Conservation (phyloP, 53 echinoderm and acorn worm species). For the Zoroaster sp. region DNA sequence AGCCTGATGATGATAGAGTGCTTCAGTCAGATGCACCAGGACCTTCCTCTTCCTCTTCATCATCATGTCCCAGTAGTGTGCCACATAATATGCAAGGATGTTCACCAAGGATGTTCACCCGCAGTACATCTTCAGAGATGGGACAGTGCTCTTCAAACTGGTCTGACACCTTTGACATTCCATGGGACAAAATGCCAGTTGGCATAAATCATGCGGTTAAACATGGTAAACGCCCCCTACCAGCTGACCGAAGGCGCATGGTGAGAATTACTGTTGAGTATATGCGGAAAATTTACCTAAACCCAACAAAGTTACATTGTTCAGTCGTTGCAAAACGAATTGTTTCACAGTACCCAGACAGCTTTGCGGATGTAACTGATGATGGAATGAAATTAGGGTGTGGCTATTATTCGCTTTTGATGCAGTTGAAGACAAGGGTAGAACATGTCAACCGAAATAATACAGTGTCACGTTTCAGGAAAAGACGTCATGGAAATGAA, state of each 20-base stretch:
- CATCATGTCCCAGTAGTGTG: too few relatives aligned
- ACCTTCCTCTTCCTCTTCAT: too few relatives aligned
- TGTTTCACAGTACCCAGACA: slow-evolving; percentile 9
- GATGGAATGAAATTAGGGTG: slow-evolving; percentile 22
- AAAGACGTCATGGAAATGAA: neutral
- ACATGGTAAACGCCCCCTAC: slow-evolving; percentile 14
- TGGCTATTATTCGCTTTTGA: slow-evolving; percentile 21
- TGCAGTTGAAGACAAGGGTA: slow-evolving; percentile 32
- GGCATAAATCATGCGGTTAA: neutral
- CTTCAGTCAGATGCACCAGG: too few relatives aligned
- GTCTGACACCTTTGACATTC: neutral
- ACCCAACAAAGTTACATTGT: neutral
- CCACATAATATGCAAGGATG: too few relatives aligned
- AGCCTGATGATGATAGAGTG: too few relatives aligned
- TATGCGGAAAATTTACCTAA: neutral
- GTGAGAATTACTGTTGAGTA: slow-evolving; percentile 17
- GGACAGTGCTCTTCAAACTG: neutral
- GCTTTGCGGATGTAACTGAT: slow-evolving; percentile 9
- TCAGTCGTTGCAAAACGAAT: neutral
- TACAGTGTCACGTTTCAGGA: neutral
- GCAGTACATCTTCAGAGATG: neutral
- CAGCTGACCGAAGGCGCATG: slow-evolving; percentile 28
- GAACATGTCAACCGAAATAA: slow-evolving; percentile 28
- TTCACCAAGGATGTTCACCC: too few relatives aligned
- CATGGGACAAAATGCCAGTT: slow-evolving; percentile 17